Conservation (phyloP, 2,888 invertebrate species). For the Dynastes maya region DNA sequence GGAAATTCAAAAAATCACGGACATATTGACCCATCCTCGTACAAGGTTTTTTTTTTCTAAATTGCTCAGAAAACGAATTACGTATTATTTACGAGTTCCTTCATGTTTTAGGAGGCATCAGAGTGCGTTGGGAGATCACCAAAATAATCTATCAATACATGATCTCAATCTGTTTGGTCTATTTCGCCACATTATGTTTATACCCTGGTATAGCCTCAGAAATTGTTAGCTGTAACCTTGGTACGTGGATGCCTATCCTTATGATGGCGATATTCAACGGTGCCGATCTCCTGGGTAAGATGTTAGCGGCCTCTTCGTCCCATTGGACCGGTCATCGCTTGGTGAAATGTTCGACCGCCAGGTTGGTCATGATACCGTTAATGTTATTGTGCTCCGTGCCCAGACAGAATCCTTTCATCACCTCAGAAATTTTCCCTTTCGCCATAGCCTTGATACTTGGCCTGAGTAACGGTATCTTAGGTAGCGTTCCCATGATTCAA, state of each 20-base stretch:
- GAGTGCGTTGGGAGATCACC: constrained; percentile 85
- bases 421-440: constrained; percentile 79
- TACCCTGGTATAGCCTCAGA: constrained; percentile 95
- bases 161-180: constrained; percentile 90
- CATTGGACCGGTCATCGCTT: constrained; percentile 88
- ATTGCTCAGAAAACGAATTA: too few species aligned
- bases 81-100: too few species aligned
- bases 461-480: constrained; percentile 89
- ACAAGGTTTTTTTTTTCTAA: too few species aligned
- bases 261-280: constrained; percentile 92
- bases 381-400: constrained; percentile 88
- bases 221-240: constrained; percentile 86
- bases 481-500: constrained; percentile 93
- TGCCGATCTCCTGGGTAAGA: constrained; percentile 88
- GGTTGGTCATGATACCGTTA: constrained; percentile 85
- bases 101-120: constrained; percentile 75
- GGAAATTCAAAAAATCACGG: too few species aligned
- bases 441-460: constrained; percentile 82
- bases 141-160: constrained; percentile 92
- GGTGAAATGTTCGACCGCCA: constrained; percentile 78
- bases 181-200: constrained; percentile 90
- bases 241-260: constrained; percentile 93
- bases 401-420: constrained; percentile 81
- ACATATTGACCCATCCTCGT: too few species aligned
- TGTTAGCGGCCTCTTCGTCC: constrained; percentile 85